Evolutionary conservation across 2,888 invertebrate species (phyloP).

Genomic region (Lagria hirta): DNA sequence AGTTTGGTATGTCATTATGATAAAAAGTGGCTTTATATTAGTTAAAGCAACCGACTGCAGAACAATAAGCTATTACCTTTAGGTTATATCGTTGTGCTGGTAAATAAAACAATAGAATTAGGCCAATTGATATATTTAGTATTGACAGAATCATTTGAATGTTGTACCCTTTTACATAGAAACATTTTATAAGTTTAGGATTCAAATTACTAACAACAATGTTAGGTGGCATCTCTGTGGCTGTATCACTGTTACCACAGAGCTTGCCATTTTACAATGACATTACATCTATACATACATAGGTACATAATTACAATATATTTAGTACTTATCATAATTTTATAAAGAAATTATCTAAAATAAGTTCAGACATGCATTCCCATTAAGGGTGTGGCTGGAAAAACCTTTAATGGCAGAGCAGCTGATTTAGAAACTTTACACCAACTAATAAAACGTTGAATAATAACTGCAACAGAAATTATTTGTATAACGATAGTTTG

Average conservation of each 20-base stretch:
- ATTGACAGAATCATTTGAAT: constrained; percentile 55
- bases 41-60: too few relatives aligned
- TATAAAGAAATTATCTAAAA: constrained; percentile 32
- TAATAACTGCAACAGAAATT: neutral
- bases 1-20: too few relatives aligned
- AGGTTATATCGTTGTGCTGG: constrained; percentile 1
- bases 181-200: constrained; percentile 41
- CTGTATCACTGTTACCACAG: constrained; percentile 28
- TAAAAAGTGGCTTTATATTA: too few relatives aligned
- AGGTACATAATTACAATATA: constrained; percentile 50
- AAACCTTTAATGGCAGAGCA: constrained; percentile 68
- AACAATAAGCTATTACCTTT: neutral
- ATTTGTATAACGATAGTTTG: constrained; percentile 4
- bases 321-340: constrained; percentile 34
- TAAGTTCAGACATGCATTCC: constrained; percentile 52
- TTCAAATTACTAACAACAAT: constrained; percentile 35
- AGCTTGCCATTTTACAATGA: constrained; percentile 28
- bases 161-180: constrained; percentile 55
- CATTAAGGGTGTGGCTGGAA: constrained; percentile 76
- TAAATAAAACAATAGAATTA: constrained; percentile 32
- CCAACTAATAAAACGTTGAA: constrained; percentile 9
- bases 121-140: constrained; percentile 57
- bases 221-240: constrained; percentile 22
- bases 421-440: constrained; percentile 43
- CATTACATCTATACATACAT: constrained; percentile 50